Base-by-base conservation (phyloP, 2,797 vertebrate genomes). In the Apogon hyalosoma region DNA sequence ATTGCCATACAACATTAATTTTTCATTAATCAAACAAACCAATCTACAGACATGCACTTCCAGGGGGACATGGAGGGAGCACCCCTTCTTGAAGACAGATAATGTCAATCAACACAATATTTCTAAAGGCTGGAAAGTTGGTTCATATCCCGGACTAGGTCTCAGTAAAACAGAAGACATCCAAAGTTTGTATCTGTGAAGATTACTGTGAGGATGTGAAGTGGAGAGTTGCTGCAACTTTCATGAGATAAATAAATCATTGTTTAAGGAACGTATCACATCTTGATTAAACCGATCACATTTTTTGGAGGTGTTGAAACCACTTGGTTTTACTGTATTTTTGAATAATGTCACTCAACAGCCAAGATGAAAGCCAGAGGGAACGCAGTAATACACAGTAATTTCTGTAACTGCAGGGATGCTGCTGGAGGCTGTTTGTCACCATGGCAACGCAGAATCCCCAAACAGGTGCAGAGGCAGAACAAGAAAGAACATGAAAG, bases 391-490 rank as follows among this genome's bases (percentile, higher is more conserved):
- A 24, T 24, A 24, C 21, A 24, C 21, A 81, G 82, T 46, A 45
- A 61, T 69, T 60, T 61, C 53, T 15, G 51, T 61, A 66, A 63
- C 63, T 67, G 65, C 51, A 15, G 47, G 59, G 47, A 72, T 62
- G 61, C 38, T 75, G 54, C 55, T 79, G 69, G 67, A 83, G 64
- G 59, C 60, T 76, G 51, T 65, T 68, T 78, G 85, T 82, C 77
- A 80, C 92, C 85, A 91, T 83, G 77, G 87, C 84, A 91, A 90
- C 87, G 21, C 40, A 68, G 19, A 48, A 68, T 52, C 50, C 33
- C 18, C 43, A n/a, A 63, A 46, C 46, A 53, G 64, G 40, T 53
- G 21, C 39, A 68, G 39, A 42, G 21, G 4, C 58, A 52, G 21
- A 61, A 80, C 66, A 57, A 60, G 1, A 69, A 50, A 54, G 21